phyloP scores from a whole-genome alignment of 2,888 invertebrate species.

The Cheilosia impressa region DNA sequence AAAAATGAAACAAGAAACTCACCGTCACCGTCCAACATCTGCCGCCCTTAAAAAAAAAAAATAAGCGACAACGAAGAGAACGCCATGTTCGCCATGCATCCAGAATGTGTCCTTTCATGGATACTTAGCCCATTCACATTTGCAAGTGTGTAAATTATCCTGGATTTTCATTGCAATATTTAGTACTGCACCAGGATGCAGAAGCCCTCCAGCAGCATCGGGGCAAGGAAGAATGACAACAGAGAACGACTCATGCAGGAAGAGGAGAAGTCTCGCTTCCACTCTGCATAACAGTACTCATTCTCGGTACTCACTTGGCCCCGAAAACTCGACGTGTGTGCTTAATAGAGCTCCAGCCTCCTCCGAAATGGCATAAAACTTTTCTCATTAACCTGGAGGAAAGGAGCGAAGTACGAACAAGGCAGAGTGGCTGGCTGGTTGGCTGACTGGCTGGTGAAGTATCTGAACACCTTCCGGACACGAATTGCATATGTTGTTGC shows the following conservation, averaged over 20 bases:
- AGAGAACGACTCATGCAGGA: constrained; percentile 44
- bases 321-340: constrained; percentile 65
- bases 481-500: constrained; percentile 72
- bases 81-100: constrained; percentile 16
- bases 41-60: constrained; percentile 39
- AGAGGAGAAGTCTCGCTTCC: constrained; percentile 20
- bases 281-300: constrained; percentile 16
- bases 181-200: constrained; percentile 65
- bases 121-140: constrained; percentile 71
- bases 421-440: constrained; percentile 24
- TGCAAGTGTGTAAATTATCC: constrained; percentile 72
- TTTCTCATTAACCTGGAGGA: constrained; percentile 82
- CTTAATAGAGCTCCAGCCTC: constrained; percentile 75
- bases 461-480: constrained; percentile 69
- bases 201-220: constrained; percentile 23
- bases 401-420: constrained; percentile 39
- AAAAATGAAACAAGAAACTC: not conserved
- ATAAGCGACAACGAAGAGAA: constrained; percentile 24
- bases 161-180: constrained; percentile 71
- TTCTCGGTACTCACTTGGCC: constrained; percentile 44
- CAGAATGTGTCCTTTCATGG: constrained; percentile 57
- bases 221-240: constrained; percentile 53
- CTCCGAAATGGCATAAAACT: constrained; percentile 81
- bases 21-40: not conserved
- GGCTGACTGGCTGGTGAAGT: constrained; percentile 3